Evolutionary conservation across 2,113 vertebrate genomes (phyloP).

Genomic region (Saimiri boliviensis): DNA sequence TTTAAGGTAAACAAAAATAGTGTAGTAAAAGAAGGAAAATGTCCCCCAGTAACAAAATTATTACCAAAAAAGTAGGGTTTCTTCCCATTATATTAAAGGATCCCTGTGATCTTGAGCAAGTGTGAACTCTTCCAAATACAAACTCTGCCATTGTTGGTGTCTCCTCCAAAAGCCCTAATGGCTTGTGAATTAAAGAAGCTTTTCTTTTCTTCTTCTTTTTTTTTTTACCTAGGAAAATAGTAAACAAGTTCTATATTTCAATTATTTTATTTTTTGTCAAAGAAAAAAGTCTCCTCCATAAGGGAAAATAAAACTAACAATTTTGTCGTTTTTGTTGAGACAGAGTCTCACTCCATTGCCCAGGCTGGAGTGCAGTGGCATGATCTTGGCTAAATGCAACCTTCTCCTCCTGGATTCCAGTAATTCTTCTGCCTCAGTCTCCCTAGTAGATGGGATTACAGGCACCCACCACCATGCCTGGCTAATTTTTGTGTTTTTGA

Average conservation of each 20-base stretch:
- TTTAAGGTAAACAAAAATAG: background rate
- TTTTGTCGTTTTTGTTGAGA: background rate
- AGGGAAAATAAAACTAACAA: constrained; percentile 13
- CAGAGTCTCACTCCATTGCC: no score
- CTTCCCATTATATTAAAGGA: background rate
- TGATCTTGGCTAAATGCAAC: no score
- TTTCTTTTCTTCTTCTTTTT: background rate
- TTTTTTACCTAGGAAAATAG: background rate
- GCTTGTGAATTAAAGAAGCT: constrained; percentile 6
- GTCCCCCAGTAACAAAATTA: constrained; percentile 31
- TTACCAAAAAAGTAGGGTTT: background rate
- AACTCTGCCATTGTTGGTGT: background rate
- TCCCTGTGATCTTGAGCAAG: background rate
- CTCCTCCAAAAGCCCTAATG: background rate
- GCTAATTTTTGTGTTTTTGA: no score
- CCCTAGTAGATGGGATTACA: no score
- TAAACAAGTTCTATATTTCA: constrained; percentile 32
- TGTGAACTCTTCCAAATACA: background rate
- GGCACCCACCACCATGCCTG: no score
- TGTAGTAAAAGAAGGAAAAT: constrained; percentile 19
- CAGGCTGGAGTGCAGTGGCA: no score
- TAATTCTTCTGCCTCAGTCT: no score
- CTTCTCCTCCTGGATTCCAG: no score
- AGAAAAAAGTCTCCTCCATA: background rate
- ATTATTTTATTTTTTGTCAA: constrained; percentile 1